Conservation (phyloP, 2,888 invertebrate species). For the Aphodius sticticus region DNA sequence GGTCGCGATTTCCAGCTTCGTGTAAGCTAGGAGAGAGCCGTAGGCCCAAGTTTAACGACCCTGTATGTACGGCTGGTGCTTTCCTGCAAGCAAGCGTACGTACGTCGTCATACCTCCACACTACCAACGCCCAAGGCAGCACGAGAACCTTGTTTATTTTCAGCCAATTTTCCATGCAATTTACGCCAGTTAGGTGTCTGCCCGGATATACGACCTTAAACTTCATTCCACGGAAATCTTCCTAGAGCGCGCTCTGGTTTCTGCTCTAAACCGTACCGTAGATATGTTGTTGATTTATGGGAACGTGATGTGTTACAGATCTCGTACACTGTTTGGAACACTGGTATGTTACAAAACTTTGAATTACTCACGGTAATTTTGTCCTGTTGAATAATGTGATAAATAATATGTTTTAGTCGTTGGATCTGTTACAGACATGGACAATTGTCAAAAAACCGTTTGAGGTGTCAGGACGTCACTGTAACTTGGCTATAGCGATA, state of each 20-base stretch:
- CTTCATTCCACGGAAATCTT: constrained; percentile 1
- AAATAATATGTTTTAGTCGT: too few relatives aligned
- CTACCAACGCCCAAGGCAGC: constrained; percentile 9
- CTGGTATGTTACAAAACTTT: background rate
- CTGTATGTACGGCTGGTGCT: background rate
- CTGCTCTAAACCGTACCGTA: background rate
- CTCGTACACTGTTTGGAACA: background rate
- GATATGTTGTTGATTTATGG: background rate
- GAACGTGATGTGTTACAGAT: background rate
- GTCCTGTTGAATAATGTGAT: too few relatives aligned
- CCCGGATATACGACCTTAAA: background rate
- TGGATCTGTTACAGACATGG: too few relatives aligned
- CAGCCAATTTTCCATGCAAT: constrained; percentile 18
- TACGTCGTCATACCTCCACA: constrained; percentile 10
- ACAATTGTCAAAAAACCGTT: too few relatives aligned
- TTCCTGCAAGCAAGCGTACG: background rate
- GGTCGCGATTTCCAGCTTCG: background rate
- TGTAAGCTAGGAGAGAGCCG: background rate
- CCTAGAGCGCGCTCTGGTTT: background rate
- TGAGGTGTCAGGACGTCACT: too few relatives aligned
- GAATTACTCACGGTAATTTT: background rate
- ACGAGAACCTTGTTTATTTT: constrained; percentile 23
- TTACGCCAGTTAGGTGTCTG: constrained; percentile 12
- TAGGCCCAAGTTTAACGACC: background rate
- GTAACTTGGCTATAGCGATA: too few relatives aligned